phyloP scores from a whole-genome alignment of 2,113 vertebrate species.

The Thryonomys swinderianus region DNA sequence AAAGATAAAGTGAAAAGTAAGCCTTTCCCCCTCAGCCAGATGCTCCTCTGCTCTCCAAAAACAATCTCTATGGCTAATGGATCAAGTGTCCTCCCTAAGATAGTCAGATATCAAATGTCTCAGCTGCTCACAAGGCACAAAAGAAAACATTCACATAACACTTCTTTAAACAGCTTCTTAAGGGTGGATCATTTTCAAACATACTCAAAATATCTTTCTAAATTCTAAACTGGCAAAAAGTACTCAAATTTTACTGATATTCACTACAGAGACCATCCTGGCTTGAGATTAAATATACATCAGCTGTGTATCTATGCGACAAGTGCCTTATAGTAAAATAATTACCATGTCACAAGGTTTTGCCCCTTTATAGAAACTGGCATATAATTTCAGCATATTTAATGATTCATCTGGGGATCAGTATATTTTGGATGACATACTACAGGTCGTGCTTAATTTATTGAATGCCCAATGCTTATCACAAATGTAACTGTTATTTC shows the following conservation, averaged over 20 bases:
- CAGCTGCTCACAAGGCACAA: neutral
- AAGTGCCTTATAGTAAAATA: constrained; percentile 6
- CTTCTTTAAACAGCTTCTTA: neutral
- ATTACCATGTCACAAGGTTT: constrained; percentile 18
- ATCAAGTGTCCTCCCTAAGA: neutral
- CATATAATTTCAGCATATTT: constrained; percentile 35
- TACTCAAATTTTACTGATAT: constrained; percentile 1
- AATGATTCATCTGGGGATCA: constrained; percentile 40
- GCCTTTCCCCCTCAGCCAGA: neutral
- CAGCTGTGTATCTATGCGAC: neutral
- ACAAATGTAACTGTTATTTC: constrained; percentile 35
- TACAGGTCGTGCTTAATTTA: constrained; percentile 38
- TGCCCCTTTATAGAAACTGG: neutral
- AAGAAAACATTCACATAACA: neutral
- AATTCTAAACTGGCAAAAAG: constrained; percentile 21
- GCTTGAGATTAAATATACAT: constrained; percentile 11
- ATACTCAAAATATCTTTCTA: neutral
- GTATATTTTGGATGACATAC: neutral
- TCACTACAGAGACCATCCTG: neutral
- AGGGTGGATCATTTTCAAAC: neutral
- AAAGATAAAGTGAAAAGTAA: constrained; percentile 43
- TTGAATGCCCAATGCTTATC: constrained; percentile 37
- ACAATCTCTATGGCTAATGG: constrained; percentile 1
- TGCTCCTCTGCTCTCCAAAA: constrained; percentile 33
- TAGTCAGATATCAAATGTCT: too few relatives aligned